Base-by-base conservation (phyloP, 2,113 vertebrate species). In the Nanorana parkeri region DNA sequence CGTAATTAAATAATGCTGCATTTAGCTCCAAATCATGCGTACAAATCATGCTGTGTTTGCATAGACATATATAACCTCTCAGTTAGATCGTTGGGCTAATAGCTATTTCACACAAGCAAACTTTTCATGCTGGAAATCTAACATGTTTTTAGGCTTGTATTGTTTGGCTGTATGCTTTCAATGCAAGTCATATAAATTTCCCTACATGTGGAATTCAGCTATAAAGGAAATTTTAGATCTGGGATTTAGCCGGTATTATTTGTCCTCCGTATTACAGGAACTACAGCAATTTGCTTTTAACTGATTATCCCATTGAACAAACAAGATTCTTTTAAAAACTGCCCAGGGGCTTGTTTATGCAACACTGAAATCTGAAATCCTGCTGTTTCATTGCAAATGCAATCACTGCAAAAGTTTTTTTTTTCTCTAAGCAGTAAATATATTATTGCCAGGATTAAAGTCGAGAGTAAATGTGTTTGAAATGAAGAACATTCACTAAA, bases 21-120 rank as follows among this genome's bases (percentile, higher is more conserved):
- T 96, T 97, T 95, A 95, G 93, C 92, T 95, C 92, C 94, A 95
- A 95, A 94, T 95, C 95, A 94, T 92, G 93, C 91, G 86, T 92
- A 95, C 95, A 94, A 91, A 86, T 65, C 89, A 87, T 80, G 90
- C 88, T 91, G 92, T 90, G 93, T 93, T 92, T 92, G 92, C 91
- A 91, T 90, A 92, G 91, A 89, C 90, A 92, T 93, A 94, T 93
- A 94, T 93, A 94, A 93, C 92, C 86, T 85, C 89, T 91, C 92
- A 89, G 92, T 94, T 93, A 94, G 92, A 86, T 88, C 80, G 85
- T 87, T 76, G 89, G 89, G 89, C 91, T 90, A 92, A 84, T 81
- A 68, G 84, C 85, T 83, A n/a, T 60, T 51, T 54, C 32, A 28
- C 51, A 56, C 23, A 76, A 76, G 72, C 65, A 68, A 67, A 74